Conservation (phyloP, 2,113 vertebrate species). For the Eurypyga helias region DNA sequence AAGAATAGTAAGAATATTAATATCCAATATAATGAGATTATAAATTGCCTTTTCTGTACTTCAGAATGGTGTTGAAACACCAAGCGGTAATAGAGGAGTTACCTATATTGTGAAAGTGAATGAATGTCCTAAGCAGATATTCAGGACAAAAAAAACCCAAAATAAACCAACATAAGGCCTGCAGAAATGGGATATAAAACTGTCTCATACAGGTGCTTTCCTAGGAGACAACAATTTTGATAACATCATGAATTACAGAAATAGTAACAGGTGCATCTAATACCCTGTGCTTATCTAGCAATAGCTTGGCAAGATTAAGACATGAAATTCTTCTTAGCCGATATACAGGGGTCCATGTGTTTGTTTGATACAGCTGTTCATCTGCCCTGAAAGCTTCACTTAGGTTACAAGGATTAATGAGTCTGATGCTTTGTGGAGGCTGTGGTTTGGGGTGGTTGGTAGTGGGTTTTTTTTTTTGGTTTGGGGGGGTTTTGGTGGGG, state of each 20-base stretch:
- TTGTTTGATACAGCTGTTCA: slow-evolving; percentile 37
- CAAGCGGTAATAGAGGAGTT: background rate
- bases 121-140: background rate
- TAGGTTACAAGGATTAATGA: slow-evolving; percentile 17
- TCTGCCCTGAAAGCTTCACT: slow-evolving; percentile 18
- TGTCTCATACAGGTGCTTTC: background rate
- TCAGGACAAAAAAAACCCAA: background rate
- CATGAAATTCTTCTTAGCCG: slow-evolving; percentile 21
- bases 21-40: background rate
- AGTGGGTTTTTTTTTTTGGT: no score
- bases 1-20: background rate
- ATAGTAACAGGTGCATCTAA: slow-evolving; percentile 38
- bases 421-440: background rate
- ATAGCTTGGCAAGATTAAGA: slow-evolving; percentile 35
- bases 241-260: slow-evolving; percentile 41
- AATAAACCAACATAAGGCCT: background rate
- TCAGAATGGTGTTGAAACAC: background rate
- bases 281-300: slow-evolving; percentile 21
- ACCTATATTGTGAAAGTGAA: background rate
- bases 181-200: slow-evolving; percentile 12
- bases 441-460: background rate
- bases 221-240: slow-evolving; percentile 19
- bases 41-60: background rate
- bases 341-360: background rate
- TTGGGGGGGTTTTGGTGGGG: no score